Evolutionary conservation across 2,113 vertebrate species (phyloP).

Genomic region (Pithys albifrons): DNA sequence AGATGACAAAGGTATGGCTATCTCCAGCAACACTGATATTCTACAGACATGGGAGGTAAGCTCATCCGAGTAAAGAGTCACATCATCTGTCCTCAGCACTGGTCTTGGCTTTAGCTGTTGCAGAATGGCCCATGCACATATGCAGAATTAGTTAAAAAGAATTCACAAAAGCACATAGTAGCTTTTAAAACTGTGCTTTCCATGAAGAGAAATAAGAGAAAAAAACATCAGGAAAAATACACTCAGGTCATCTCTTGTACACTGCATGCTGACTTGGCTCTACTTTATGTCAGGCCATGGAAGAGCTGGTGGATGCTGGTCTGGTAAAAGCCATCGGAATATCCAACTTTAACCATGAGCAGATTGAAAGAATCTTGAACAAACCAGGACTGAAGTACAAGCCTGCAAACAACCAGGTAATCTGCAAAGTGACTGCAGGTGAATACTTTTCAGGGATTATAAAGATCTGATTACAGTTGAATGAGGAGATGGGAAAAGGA

Average conservation of each 20-base stretch:
- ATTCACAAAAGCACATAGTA: neutral
- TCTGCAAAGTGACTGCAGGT: neutral
- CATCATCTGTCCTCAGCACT: neutral
- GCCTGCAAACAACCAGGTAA: conserved; percentile 88
- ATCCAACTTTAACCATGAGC: conserved; percentile 91
- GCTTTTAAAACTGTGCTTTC: neutral
- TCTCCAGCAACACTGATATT: conserved; percentile 76
- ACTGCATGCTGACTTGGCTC: neutral
- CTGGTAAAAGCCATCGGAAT: conserved; percentile 90
- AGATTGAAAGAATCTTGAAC: conserved; percentile 85
- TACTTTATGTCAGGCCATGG: conserved; percentile 83
- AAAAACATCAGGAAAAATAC: neutral
- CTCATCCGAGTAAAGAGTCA: neutral
- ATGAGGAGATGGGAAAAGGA: neutral
- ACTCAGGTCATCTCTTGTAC: neutral
- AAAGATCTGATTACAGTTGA: neutral
- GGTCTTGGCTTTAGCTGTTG: neutral
- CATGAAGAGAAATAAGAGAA: neutral
- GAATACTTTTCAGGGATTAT: neutral
- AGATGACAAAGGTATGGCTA: conserved; percentile 76
- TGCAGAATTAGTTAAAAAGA: neutral
- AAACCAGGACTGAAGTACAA: conserved; percentile 90
- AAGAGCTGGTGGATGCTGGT: conserved; percentile 87
- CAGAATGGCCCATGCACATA: neutral
- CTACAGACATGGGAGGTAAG: conserved; percentile 90